Base-by-base conservation (phyloP, 1,140 invertebrate genomes). In the Drosophila bocqueti region DNA sequence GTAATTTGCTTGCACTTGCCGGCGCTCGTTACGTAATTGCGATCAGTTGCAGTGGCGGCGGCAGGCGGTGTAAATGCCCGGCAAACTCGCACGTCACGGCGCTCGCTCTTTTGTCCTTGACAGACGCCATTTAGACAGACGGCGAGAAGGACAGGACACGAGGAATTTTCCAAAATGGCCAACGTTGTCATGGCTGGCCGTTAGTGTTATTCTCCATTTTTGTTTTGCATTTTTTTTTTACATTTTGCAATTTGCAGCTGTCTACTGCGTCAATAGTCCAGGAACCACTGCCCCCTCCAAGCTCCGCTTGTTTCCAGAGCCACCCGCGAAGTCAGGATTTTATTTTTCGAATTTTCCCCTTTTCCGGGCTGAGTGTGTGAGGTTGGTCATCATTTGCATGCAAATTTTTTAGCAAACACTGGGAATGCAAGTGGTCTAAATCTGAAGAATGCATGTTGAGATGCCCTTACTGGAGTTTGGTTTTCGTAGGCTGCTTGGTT, bases 211-310 rank as follows among this genome's bases (percentile, higher is more conserved):
- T 49, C 29, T 26, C 15, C 15, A 1, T 29, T 46, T 42, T 50
- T 46, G 55, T 66, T 65, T 46, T 45, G 9, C 52, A 54, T 42
- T 38, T 68, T 29, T 1, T 29, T 50, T 72, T 72, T 50, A 79
- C 62, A 78, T 73, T 86, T 64, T 83, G 81, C 85, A 89, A 89
- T 90, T 89, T 84, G 74, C 85, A 85, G 79, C 75, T 85, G 85
- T 82, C 81, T 58, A 64, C 71, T 80, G 66, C 54, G 76, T 77
- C 76, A 74, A 83, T 75, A 64, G 74, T 34, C 49, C 69, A 61
- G 21, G 11, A 47, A 16, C 45, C 45, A 8, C 45, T 16, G 6
- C 40, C 18, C 36, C 36, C 58, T 21, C 34, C 29, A 24, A 40
- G 42, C 52, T 43, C 45, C 52, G 31, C 66, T 69, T 69, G 42